Conservation (phyloP, 2,888 invertebrate genomes). For the Antheraea assamensis region DNA sequence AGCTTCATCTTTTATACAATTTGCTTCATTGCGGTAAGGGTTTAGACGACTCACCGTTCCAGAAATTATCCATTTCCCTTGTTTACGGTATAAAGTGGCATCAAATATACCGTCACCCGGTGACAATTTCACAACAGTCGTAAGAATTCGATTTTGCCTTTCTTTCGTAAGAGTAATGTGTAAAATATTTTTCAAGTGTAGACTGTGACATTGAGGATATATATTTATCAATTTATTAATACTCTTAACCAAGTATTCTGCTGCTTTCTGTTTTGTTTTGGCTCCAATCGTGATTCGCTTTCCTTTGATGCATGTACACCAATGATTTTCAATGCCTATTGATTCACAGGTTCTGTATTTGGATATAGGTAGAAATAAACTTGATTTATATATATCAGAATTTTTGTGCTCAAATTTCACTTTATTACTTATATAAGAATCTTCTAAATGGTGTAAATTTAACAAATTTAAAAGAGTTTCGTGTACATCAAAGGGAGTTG, state of each 20-base stretch:
- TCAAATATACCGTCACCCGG: slow-evolving; percentile 89
- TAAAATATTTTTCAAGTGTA: slow-evolving; percentile 72
- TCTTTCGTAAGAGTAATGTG: slow-evolving; percentile 72
- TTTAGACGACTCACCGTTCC: slow-evolving; percentile 89
- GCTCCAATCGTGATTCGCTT: slow-evolving; percentile 76
- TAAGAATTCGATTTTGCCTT: slow-evolving; percentile 75
- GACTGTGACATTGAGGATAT: slow-evolving; percentile 84
- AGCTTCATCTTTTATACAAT: slow-evolving; percentile 85
- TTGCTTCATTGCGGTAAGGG: slow-evolving; percentile 87
- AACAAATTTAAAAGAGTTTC: slow-evolving; percentile 87
- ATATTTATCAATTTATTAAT: slow-evolving; percentile 83
- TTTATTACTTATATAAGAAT: slow-evolving; percentile 41
- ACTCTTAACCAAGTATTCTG: slow-evolving; percentile 80
- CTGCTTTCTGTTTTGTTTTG: slow-evolving; percentile 76
- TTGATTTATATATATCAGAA: slow-evolving; percentile 78
- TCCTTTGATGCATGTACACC: slow-evolving; percentile 90
- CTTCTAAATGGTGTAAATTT: slow-evolving; percentile 56
- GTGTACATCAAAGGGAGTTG: slow-evolving; percentile 89
- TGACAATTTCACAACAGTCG: slow-evolving; percentile 80
- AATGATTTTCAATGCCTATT: slow-evolving; percentile 89
- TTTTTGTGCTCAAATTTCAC: slow-evolving; percentile 45
- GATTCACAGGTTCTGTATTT: slow-evolving; percentile 85
- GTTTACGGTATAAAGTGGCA: slow-evolving; percentile 81
- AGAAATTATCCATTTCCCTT: slow-evolving; percentile 65
- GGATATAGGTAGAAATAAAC: slow-evolving; percentile 88